phyloP scores from a whole-genome alignment of 1,140 invertebrate species.

The Thereuonema tuberculata region DNA sequence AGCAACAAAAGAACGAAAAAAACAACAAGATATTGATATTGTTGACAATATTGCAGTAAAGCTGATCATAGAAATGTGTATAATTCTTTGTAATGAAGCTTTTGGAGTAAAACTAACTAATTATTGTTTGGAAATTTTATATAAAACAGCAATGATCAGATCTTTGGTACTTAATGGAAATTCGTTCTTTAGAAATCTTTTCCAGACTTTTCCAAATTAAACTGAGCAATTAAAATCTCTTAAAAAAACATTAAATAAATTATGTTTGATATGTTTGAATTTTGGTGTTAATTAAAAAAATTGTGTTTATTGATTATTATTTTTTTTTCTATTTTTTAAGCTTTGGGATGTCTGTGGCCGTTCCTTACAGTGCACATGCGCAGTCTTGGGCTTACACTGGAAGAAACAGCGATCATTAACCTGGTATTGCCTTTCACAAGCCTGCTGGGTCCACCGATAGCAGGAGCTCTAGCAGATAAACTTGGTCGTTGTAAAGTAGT shows the following conservation, averaged over 20 bases:
- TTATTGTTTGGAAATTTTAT: background rate
- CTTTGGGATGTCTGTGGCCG: slow-evolving; percentile 56
- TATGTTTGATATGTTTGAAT: background rate
- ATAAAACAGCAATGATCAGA: background rate
- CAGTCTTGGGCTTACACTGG: slow-evolving; percentile 62
- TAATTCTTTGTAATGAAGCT: too few relatives aligned
- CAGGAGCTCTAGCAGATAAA: slow-evolving; percentile 2
- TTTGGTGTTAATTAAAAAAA: background rate
- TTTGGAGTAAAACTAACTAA: too few relatives aligned
- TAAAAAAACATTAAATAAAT: too few relatives aligned
- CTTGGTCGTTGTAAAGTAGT: background rate
- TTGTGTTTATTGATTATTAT: background rate
- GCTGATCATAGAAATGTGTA: too few relatives aligned
- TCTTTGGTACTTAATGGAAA: background rate
- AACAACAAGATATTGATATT: too few relatives aligned
- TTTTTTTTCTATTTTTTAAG: slow-evolving; percentile 24
- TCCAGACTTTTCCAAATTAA: background rate
- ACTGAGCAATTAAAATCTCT: too few relatives aligned
- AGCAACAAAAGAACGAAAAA: too few relatives aligned
- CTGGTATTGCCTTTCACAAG: slow-evolving; percentile 64
- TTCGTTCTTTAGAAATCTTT: background rate
- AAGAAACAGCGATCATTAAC: slow-evolving; percentile 71
- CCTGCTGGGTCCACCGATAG: slow-evolving; percentile 1
- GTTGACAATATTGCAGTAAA: too few relatives aligned
- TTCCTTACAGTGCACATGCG: slow-evolving; percentile 79